These are phyloP conservation scores for Netelia inedita DNA, from an alignment of 2,888 invertebrate species.

Conservation along the genomic window DNA sequence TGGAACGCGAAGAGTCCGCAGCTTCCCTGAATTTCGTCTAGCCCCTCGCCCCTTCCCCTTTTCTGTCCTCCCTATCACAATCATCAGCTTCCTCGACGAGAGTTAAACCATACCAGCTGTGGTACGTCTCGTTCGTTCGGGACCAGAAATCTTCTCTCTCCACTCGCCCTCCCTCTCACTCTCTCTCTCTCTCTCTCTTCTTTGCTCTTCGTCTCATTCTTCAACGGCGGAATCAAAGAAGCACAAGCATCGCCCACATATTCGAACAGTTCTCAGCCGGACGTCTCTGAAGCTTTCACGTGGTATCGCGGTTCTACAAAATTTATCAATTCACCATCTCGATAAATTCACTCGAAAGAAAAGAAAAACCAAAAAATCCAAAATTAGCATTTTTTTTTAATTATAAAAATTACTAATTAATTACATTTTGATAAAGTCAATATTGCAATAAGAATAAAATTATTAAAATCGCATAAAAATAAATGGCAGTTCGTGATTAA, in stretches of 20 bases:
- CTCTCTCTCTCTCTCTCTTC: constrained; percentile 46
- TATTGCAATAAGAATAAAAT: neutral
- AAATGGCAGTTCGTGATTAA: neutral
- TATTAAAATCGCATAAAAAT: neutral
- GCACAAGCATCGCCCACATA: constrained; percentile 47
- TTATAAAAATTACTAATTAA: neutral
- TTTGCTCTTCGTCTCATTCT: constrained; percentile 45
- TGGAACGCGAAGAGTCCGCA: constrained; percentile 26
- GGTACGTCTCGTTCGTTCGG: constrained; percentile 47
- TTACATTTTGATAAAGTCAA: too few species aligned
- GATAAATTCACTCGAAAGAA: constrained; percentile 1
- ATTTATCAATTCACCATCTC: constrained; percentile 1
- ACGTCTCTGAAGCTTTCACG: constrained; percentile 54
- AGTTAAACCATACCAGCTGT: constrained; percentile 59
- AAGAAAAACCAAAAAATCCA: neutral
- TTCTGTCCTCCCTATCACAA: constrained; percentile 23
- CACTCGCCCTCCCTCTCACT: constrained; percentile 39
- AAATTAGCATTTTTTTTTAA: neutral
- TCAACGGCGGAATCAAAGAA: constrained; percentile 36
- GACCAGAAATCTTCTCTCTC: constrained; percentile 46
- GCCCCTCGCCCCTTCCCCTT: constrained; percentile 12
- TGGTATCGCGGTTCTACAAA: constrained; percentile 33
- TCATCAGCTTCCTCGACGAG: constrained; percentile 43
- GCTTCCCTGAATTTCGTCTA: constrained; percentile 46
- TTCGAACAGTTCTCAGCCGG: constrained; percentile 58